Conservation (phyloP, 2,888 invertebrate genomes). For the Cephus nigrinus region DNA sequence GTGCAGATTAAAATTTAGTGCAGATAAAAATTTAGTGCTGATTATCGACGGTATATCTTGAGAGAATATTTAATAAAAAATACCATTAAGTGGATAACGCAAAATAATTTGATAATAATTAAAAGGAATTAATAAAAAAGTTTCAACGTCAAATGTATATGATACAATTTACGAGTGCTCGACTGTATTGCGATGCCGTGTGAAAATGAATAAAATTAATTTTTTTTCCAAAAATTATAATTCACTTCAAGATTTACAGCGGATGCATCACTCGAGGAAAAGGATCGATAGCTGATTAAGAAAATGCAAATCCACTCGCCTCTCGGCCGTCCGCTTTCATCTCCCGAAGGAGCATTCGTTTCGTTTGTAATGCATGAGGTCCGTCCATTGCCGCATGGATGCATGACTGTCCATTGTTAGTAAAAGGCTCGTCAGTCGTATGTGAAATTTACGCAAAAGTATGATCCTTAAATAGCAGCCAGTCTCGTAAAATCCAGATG, state of each 20-base stretch:
- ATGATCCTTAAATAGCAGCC: constrained; percentile 40
- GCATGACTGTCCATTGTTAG: constrained; percentile 47
- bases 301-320: constrained; percentile 25
- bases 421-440: constrained; percentile 31
- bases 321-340: neutral
- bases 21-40: neutral
- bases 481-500: constrained; percentile 36
- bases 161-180: too few species aligned
- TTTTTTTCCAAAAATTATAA: neutral
- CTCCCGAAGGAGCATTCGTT: constrained; percentile 6
- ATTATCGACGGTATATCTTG: neutral
- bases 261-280: neutral
- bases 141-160: too few species aligned
- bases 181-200: too few species aligned
- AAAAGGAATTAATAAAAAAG: too few species aligned
- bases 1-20: too few species aligned
- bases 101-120: too few species aligned
- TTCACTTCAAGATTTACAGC: neutral
- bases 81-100: too few species aligned
- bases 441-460: constrained; percentile 42
- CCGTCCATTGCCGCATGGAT: constrained; percentile 37
- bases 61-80: too few species aligned
- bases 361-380: constrained; percentile 42
- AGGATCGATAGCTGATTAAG: constrained; percentile 36
- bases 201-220: too few species aligned